phyloP scores from a whole-genome alignment of 64 coral and sea anemone genomes.

The Catalaphyllia jardinei region DNA sequence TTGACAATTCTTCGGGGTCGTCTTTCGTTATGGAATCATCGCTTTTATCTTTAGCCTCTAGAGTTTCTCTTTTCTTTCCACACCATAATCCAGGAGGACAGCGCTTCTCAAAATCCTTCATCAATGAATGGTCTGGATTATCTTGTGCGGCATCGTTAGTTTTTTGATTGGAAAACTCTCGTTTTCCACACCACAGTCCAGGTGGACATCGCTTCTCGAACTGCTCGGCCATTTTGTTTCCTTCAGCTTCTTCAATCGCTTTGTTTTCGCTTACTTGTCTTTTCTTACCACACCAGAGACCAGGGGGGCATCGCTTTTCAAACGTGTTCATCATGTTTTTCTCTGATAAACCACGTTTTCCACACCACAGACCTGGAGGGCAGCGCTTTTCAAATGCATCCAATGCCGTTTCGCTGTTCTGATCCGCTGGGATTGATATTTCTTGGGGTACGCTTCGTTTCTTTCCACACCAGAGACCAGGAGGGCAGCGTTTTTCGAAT shows the following conservation, averaged over 20 bases:
- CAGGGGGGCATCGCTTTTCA: conserved; percentile 10
- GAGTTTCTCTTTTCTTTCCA: conserved; percentile 14
- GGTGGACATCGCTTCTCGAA: conserved; percentile 55
- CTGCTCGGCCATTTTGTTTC: not conserved
- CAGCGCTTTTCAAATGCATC: conserved; percentile 9
- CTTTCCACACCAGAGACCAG: conserved; percentile 33
- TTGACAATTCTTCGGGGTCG: no score
- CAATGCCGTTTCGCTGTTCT: no score
- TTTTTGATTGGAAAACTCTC: not conserved
- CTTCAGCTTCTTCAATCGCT: not conserved
- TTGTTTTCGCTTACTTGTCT: not conserved
- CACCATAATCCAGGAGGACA: conserved; percentile 75
- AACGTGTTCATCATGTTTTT: not conserved
- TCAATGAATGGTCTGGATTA: not conserved
- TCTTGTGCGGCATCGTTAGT: not conserved
- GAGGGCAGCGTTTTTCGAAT: conserved; percentile 18
- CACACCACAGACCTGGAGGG: not conserved
- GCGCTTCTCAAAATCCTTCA: conserved; percentile 17
- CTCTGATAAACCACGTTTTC: not conserved
- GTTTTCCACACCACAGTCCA: conserved; percentile 65
- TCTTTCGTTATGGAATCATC: not conserved
- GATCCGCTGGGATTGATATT: no score
- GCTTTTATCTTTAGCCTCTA: not conserved
- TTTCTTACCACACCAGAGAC: conserved; percentile 30
- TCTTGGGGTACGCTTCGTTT: no score